Percentiles rank a stretch among this genome's conserved stretches.
These are phyloP conservation scores for Candidula unifasciata DNA, from an alignment of 2,888 invertebrate species.

Conservation along the genomic window DNA sequence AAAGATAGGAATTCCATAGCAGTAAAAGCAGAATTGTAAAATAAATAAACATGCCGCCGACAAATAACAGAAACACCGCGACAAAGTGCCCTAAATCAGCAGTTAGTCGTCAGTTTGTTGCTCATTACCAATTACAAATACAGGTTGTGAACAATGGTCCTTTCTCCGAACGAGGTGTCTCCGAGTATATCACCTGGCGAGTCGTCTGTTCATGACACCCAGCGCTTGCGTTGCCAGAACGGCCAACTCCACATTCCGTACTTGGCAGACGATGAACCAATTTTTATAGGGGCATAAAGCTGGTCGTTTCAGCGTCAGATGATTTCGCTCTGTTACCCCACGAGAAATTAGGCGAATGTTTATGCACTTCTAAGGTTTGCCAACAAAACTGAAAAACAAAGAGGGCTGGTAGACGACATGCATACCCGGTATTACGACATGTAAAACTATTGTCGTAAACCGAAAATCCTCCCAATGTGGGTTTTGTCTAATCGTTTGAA, in stretches of 20 bases:
- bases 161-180: conserved; percentile 9
- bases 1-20: no score
- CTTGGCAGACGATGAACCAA: background rate
- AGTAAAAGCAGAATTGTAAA: background rate
- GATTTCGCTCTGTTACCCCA: background rate
- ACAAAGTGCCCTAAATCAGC: background rate
- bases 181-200: background rate
- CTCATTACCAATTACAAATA: conserved; percentile 40
- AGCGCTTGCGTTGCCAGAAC: background rate
- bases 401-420: no score
- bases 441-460: no score
- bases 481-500: no score
- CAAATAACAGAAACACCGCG: background rate
- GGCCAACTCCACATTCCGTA: background rate
- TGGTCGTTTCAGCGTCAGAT: background rate
- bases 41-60: background rate
- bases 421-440: no score
- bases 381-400: no score
- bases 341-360: no score
- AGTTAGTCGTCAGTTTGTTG: background rate
- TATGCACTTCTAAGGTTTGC: no score
- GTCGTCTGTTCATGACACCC: background rate
- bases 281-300: background rate
- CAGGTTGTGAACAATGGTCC: background rate
- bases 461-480: no score